phyloP scores from a whole-genome alignment of 2,797 vertebrate genomes.

The Typhlichthys eigenmanni region DNA sequence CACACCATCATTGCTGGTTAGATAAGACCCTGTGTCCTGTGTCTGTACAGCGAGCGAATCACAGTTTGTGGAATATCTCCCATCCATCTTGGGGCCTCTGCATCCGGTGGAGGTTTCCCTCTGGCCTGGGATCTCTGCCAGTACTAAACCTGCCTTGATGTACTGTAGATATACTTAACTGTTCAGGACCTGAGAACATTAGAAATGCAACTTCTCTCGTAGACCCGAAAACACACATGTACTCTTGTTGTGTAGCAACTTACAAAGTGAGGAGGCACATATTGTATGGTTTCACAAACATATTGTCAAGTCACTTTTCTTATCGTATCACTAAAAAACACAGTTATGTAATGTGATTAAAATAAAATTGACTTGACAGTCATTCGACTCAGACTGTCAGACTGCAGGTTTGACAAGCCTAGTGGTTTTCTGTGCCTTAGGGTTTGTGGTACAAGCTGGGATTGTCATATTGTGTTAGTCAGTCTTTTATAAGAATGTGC shows the following conservation, averaged over 20 bases:
- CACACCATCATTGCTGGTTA: background rate
- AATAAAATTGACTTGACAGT: constrained; percentile 25
- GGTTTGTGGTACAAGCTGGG: constrained; percentile 23
- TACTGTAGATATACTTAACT: constrained; percentile 20
- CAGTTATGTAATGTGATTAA: background rate
- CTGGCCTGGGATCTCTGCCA: constrained; percentile 13
- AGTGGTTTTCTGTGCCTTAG: constrained; percentile 13
- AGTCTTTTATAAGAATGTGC: constrained; percentile 11
- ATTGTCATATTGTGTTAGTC: constrained; percentile 31
- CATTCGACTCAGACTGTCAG: constrained; percentile 5
- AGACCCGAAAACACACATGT: constrained; percentile 10
- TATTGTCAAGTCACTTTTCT: too few relatives aligned
- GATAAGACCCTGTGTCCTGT: constrained; percentile 13
- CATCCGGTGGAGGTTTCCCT: constrained; percentile 14
- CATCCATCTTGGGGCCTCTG: constrained; percentile 12
- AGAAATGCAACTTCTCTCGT: constrained; percentile 24
- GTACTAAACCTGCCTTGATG: constrained; percentile 23
- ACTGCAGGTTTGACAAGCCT: constrained; percentile 6
- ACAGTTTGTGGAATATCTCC: constrained; percentile 12
- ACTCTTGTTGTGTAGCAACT: background rate
- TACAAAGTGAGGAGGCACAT: background rate
- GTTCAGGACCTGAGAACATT: constrained; percentile 11
- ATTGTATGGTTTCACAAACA: constrained; percentile 8
- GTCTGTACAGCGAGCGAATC: background rate
- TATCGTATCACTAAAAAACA: too few relatives aligned